Conservation (phyloP, 2,888 invertebrate genomes). For the Ennomos erosarius region DNA sequence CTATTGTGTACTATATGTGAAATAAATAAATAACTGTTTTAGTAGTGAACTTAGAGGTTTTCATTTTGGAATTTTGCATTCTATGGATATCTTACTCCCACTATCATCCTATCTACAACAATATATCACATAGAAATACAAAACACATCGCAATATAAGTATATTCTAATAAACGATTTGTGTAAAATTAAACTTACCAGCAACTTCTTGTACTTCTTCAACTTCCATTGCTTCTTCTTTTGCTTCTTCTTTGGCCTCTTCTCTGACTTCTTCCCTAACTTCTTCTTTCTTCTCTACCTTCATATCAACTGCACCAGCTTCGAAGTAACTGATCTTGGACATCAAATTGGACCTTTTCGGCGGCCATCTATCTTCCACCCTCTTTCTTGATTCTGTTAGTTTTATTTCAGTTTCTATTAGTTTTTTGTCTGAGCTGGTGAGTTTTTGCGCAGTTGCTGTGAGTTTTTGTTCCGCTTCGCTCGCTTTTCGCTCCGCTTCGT, state of each 20-base stretch:
- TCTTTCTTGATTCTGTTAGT: conserved; percentile 47
- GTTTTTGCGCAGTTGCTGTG: conserved; percentile 20
- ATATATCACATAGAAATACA: too few species aligned
- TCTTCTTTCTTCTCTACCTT: conserved; percentile 42
- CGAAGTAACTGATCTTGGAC: conserved; percentile 76
- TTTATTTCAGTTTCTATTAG: conserved; percentile 25
- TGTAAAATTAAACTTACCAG: conserved; percentile 39
- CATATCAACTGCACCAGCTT: conserved; percentile 61
- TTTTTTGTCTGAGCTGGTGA: conserved; percentile 17
- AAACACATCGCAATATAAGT: too few species aligned
- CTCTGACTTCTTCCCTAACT: conserved; percentile 35
- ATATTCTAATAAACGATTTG: too few species aligned
- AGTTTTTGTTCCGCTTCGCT: conserved; percentile 14
- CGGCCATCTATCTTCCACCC: conserved; percentile 38
- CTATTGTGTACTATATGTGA: too few species aligned
- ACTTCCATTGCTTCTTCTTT: conserved; percentile 36
- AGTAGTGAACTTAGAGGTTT: too few species aligned
- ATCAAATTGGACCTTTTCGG: conserved; percentile 57
- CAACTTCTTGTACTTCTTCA: conserved; percentile 38
- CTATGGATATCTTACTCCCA: too few species aligned
- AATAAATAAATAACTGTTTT: too few species aligned
- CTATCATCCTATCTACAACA: too few species aligned
- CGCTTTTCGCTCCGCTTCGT: conserved; percentile 30
- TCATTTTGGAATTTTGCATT: too few species aligned
- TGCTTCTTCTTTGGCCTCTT: conserved; percentile 35